Evolutionary conservation across 2,888 invertebrate genomes (phyloP).

Genomic region (Aporophyla lueneburgensis): DNA sequence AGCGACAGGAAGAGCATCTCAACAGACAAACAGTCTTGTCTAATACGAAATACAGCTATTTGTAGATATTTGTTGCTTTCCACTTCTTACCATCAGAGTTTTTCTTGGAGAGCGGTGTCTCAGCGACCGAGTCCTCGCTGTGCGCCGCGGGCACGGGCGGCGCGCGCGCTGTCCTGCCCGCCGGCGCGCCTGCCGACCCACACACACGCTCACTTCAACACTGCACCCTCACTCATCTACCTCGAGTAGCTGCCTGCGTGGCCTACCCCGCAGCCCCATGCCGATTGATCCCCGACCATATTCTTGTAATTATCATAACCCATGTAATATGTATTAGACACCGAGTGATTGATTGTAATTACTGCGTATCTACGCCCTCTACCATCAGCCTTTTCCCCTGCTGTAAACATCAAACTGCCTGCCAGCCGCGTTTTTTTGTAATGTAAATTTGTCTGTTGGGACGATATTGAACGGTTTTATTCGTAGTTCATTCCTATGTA

Average conservation of each 20-base stretch:
- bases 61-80: conserved; percentile 70
- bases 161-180: conserved; percentile 84
- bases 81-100: conserved; percentile 95
- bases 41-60: conserved; percentile 77
- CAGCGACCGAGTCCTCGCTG: conserved; percentile 95
- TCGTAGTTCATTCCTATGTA: conserved; percentile 10
- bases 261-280: conserved; percentile 21
- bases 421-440: conserved; percentile 70
- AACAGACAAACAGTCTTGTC: conserved; percentile 78
- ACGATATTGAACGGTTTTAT: conserved; percentile 46
- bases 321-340: conserved; percentile 27
- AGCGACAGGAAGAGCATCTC: conserved; percentile 84
- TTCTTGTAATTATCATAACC: conserved; percentile 14
- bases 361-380: conserved; percentile 48
- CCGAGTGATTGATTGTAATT: conserved; percentile 48
- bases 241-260: conserved; percentile 34
- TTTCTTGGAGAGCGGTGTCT: conserved; percentile 95
- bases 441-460: conserved; percentile 56
- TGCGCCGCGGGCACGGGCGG: conserved; percentile 92
- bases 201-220: conserved; percentile 87
- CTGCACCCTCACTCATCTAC: conserved; percentile 65
- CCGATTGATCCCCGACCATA: conserved; percentile 18
- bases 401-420: conserved; percentile 72
- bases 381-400: conserved; percentile 63
- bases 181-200: conserved; percentile 89